Conservation (phyloP, 2,797 vertebrate species). For the Silurus aristotelis region DNA sequence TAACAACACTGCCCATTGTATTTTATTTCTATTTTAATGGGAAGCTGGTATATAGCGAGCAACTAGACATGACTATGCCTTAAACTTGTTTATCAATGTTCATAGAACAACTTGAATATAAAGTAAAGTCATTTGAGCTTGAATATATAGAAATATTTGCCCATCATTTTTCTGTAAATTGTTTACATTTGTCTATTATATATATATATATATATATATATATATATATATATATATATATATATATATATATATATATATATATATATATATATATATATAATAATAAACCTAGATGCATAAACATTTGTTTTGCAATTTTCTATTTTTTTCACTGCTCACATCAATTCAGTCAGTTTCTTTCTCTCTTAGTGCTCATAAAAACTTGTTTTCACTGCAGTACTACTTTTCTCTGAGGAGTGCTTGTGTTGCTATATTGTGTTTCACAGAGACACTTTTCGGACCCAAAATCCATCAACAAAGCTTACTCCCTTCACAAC, state of each 20-base stretch:
- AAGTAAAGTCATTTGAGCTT: neutral
- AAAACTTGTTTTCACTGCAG: conserved; percentile 37
- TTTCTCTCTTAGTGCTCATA: neutral
- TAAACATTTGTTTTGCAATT: neutral
- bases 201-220: too few species aligned
- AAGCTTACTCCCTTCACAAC: conserved; percentile 17
- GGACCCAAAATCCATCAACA: conserved; percentile 72
- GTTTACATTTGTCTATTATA: neutral
- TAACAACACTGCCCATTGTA: neutral
- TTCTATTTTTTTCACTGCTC: neutral
- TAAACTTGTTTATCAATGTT: neutral
- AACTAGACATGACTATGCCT: neutral
- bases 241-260: too few species aligned
- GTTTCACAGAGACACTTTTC: conserved; percentile 69
- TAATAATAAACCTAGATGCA: conserved; percentile 1
- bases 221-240: too few species aligned
- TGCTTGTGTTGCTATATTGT: conserved; percentile 65
- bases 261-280: too few species aligned
- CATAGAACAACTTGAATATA: neutral
- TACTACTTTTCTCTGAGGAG: conserved; percentile 61
- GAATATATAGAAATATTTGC: neutral
- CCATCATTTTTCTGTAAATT: neutral
- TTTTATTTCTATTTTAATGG: neutral
- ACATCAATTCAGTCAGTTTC: neutral
- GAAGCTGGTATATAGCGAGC: neutral